Evolutionary conservation across 2,888 invertebrate species (phyloP).

Genomic region (Drosophila kanekoi): DNA sequence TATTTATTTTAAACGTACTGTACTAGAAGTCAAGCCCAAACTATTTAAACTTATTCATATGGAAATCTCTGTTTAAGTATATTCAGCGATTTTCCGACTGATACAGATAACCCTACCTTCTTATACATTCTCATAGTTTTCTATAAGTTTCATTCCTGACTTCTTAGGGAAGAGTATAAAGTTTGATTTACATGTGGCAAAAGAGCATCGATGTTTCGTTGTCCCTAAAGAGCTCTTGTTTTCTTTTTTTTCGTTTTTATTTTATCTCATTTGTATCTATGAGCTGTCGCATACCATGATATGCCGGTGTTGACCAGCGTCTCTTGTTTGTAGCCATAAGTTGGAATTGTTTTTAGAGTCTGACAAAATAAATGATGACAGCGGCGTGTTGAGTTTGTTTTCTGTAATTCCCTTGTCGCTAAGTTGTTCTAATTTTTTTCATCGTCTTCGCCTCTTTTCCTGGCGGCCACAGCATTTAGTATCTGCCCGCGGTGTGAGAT

Average conservation of each 20-base stretch:
- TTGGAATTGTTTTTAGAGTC: slow-evolving; percentile 75
- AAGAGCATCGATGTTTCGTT: slow-evolving; percentile 49
- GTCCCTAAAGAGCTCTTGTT: neutral
- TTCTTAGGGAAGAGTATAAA: too few species aligned
- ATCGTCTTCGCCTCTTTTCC: slow-evolving; percentile 17
- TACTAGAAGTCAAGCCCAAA: too few species aligned
- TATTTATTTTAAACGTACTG: too few species aligned
- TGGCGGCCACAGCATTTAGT: slow-evolving; percentile 24
- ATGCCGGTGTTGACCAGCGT: slow-evolving; percentile 39
- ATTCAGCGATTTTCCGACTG: too few species aligned
- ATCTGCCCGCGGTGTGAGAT: slow-evolving; percentile 44
- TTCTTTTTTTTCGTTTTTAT: slow-evolving; percentile 11
- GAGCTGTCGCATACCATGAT: slow-evolving; percentile 41
- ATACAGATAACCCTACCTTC: too few species aligned
- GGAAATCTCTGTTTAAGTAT: too few species aligned
- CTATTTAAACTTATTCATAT: too few species aligned
- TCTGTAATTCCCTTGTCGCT: slow-evolving; percentile 64
- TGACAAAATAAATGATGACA: slow-evolving; percentile 81
- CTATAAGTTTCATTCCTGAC: too few species aligned
- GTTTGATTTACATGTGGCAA: neutral
- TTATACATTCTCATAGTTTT: too few species aligned
- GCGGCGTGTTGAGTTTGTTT: slow-evolving; percentile 66
- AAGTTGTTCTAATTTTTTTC: slow-evolving; percentile 80
- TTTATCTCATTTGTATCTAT: slow-evolving; percentile 66
- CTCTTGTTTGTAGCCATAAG: slow-evolving; percentile 79